These are phyloP conservation scores for Rhinoderma darwinii DNA, from an alignment of 2,113 vertebrate species.

Conservation along the genomic window DNA sequence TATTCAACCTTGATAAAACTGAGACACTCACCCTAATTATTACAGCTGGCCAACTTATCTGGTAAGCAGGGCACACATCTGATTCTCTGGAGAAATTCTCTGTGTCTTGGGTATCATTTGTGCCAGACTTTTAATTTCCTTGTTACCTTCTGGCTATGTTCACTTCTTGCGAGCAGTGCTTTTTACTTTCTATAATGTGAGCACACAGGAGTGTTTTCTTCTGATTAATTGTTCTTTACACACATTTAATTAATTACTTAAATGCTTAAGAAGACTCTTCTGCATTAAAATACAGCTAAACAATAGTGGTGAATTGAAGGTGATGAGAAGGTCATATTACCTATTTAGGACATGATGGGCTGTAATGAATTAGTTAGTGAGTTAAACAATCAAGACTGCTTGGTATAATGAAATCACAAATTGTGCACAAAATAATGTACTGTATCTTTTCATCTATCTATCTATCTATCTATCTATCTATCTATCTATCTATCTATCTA, in stretches of 20 bases:
- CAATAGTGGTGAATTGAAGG: constrained; percentile 54
- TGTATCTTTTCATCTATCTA: neutral
- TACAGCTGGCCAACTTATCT: constrained; percentile 36
- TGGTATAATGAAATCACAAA: constrained; percentile 3
- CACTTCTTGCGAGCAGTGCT: constrained; percentile 14
- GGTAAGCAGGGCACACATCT: constrained; percentile 36
- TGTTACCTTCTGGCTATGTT: constrained; percentile 47
- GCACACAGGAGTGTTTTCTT: constrained; percentile 43
- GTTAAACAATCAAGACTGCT: neutral
- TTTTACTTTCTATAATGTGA: constrained; percentile 45
- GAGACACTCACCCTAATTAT: constrained; percentile 24
- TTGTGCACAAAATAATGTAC: neutral
- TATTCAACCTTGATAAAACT: constrained; percentile 36
- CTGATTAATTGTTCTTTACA: constrained; percentile 57
- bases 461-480: neutral
- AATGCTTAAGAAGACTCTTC: constrained; percentile 55
- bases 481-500: constrained; percentile 2
- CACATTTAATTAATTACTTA: constrained; percentile 57
- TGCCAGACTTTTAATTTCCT: constrained; percentile 46
- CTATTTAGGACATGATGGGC: constrained; percentile 28
- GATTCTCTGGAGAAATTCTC: constrained; percentile 35
- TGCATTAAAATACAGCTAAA: constrained; percentile 42
- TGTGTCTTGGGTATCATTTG: constrained; percentile 30
- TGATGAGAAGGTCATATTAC: constrained; percentile 53
- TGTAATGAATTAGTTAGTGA: neutral